Evolutionary conservation across 2,888 invertebrate species (phyloP).

Genomic region (Ichneumon xanthorius): DNA sequence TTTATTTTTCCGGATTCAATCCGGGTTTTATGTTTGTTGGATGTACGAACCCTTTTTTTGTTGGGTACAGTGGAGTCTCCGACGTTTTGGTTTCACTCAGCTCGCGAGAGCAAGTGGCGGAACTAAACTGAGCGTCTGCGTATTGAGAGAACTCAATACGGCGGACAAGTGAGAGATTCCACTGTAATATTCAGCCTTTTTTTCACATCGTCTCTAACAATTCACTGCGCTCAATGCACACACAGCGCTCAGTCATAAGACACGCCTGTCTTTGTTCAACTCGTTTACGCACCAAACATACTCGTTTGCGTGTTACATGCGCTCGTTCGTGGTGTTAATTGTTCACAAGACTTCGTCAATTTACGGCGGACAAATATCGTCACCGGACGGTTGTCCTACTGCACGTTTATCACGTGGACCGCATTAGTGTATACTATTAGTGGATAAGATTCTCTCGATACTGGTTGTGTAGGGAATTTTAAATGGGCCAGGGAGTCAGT

Average conservation of each 20-base stretch:
- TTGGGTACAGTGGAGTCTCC: no score
- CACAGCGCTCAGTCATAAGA: slow-evolving; percentile 25
- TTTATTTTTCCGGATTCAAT: slow-evolving; percentile 6
- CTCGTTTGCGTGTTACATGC: not conserved
- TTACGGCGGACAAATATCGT: slow-evolving; percentile 42
- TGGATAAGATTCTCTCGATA: not conserved
- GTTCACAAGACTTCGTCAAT: slow-evolving; percentile 54
- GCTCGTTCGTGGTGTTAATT: slow-evolving; percentile 52
- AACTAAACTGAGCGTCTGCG: no score
- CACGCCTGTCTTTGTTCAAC: slow-evolving; percentile 41
- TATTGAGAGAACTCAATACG: not conserved
- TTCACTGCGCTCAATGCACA: slow-evolving; percentile 32
- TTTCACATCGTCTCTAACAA: slow-evolving; percentile 3
- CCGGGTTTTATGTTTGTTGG: not conserved
- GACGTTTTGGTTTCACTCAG: no score
- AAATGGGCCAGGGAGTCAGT: not conserved
- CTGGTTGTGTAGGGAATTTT: not conserved
- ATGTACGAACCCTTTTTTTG: no score
- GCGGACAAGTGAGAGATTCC: not conserved
- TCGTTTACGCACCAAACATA: slow-evolving; percentile 26
- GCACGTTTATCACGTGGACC: not conserved
- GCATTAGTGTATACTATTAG: not conserved
- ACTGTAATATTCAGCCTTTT: not conserved
- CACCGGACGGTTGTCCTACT: not conserved
- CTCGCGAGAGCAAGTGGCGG: no score